Evolutionary conservation across 2,797 vertebrate genomes (phyloP).

Genomic region (Denticeps clupeoides): DNA sequence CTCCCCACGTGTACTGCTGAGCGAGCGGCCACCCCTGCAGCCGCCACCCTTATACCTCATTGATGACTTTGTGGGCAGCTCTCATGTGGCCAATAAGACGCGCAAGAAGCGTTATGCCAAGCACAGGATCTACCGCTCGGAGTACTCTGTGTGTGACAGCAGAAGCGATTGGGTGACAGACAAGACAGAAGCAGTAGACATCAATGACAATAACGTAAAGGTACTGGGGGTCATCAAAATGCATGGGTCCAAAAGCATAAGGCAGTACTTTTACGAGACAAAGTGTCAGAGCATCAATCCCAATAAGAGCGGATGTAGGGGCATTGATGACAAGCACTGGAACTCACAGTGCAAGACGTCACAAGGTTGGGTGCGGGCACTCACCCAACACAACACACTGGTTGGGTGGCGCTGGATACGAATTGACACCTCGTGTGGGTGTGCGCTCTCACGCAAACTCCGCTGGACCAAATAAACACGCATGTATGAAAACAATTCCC

Average conservation of each 20-base stretch:
- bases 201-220: conserved; percentile 67
- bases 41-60: conserved; percentile 81
- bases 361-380: conserved; percentile 84
- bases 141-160: conserved; percentile 93
- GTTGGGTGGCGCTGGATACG: conserved; percentile 94
- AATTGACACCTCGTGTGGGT: conserved; percentile 95
- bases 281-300: conserved; percentile 72
- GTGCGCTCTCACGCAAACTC: conserved; percentile 85
- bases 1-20: conserved; percentile 85
- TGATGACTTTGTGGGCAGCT: conserved; percentile 72
- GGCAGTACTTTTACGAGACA: conserved; percentile 95
- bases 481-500: not conserved
- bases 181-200: conserved; percentile 81
- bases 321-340: conserved; percentile 97
- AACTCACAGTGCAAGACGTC: conserved; percentile 97
- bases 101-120: conserved; percentile 76
- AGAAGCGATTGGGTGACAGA: conserved; percentile 87
- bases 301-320: conserved; percentile 76
- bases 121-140: conserved; percentile 83
- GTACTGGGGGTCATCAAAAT: conserved; percentile 79
- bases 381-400: conserved; percentile 69
- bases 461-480: conserved; percentile 69
- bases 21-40: conserved; percentile 74
- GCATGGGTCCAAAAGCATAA: conserved; percentile 62
- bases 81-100: conserved; percentile 64